Evolutionary conservation across 2,888 invertebrate genomes (phyloP), one percentile per base, ranked within the genome.

Genomic region (Entomobrya proxima): DNA sequence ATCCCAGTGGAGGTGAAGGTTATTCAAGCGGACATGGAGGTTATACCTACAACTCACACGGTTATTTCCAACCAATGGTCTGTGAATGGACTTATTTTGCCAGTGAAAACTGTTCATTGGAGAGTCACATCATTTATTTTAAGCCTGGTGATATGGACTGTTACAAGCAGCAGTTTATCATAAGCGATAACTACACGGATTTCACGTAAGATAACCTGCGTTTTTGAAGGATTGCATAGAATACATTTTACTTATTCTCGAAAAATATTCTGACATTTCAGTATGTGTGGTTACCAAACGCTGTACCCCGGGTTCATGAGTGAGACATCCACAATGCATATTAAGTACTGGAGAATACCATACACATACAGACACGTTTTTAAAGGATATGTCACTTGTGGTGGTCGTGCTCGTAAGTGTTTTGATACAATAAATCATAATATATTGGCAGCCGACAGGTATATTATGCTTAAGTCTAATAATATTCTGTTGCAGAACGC

Each of bases 381-480:
- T 32, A 76, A 76, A 21, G 76, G 76, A 18, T 76, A 76, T 21
- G 76, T 76, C n/a, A 76, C 55, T 24, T 76, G 76, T 32, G 32
- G 9, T 1, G 32, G 32, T 18, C 52, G 76, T 44, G 7, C 76
- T 18, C 52, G 76, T 76, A 76, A 76, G 52, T 40, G 7, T 11
- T 11, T 11, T 13, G 9, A 40, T 11, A 40, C 15, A 40, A 11
- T 40, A 11, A 11, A 15, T 40, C n/a, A 40, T 40, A 40, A 40
- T 11, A 7, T 40, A 7, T 40, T 11, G 15, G 44, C 7, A 40
- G 15, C 7, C 15, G 44, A 40, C 44, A 15, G 15, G 44, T 13
- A 40, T 11, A 11, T 13, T 40, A 7, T 11, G 15, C 7, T 7
- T 40, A 40, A 11, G 44, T 40, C 7, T 40, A 40, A 11, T 13